A percentile compares a stretch with the other conserved stretches of the same genome.
phyloP scores from a whole-genome alignment of 2,888 invertebrate species.

The Xanthorhoe spadicearia region DNA sequence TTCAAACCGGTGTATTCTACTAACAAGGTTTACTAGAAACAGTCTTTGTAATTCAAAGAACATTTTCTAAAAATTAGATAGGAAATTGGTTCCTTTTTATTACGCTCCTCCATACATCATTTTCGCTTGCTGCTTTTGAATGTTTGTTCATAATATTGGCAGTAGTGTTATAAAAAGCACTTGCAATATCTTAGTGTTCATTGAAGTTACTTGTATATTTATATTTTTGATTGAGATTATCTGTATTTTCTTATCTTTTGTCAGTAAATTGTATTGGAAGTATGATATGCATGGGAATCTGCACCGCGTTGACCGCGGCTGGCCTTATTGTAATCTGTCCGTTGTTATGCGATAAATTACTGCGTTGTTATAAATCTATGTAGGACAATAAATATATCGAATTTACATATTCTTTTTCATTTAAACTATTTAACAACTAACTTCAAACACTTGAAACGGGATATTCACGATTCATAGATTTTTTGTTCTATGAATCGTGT shows the following conservation, averaged over 20 bases:
- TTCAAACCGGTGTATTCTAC: neutral
- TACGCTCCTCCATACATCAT: too few species aligned
- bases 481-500: too few species aligned
- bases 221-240: slow-evolving; percentile 11
- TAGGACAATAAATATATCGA: slow-evolving; percentile 19
- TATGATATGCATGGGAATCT: slow-evolving; percentile 58
- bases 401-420: slow-evolving; percentile 1
- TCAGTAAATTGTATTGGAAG: slow-evolving; percentile 21
- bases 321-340: slow-evolving; percentile 52
- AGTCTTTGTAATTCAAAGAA: too few species aligned
- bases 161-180: slow-evolving; percentile 3
- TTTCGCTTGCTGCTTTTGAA: neutral
- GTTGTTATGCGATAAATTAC: slow-evolving; percentile 53
- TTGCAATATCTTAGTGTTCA: slow-evolving; percentile 1
- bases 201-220: slow-evolving; percentile 3
- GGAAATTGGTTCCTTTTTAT: too few species aligned
- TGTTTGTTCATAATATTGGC: neutral
- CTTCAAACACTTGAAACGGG: too few species aligned
- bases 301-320: slow-evolving; percentile 48
- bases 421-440: too few species aligned
- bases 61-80: too few species aligned
- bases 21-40: neutral
- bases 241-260: slow-evolving; percentile 4
- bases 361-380: slow-evolving; percentile 43
- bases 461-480: too few species aligned